Evolutionary conservation across 2,888 invertebrate genomes (phyloP).

Genomic region (Parapristionchus giblindavisi): DNA sequence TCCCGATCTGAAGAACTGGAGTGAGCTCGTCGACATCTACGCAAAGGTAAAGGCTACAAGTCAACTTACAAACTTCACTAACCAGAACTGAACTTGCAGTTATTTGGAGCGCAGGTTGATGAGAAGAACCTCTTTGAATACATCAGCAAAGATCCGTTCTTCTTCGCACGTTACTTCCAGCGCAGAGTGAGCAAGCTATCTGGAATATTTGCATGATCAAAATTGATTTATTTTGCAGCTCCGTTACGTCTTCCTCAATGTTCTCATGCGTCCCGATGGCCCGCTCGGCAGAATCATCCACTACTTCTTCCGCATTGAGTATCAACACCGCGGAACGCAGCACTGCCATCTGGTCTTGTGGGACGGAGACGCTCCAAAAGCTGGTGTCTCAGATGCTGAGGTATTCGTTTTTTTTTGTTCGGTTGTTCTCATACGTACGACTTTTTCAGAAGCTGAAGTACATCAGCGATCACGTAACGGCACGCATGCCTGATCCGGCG

Average conservation of each 20-base stretch:
- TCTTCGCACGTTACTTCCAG: slow-evolving; percentile 4
- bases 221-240: too few relatives aligned
- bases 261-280: neutral
- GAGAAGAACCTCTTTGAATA: neutral
- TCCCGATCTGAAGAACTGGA: slow-evolving; percentile 30
- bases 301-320: neutral
- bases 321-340: slow-evolving; percentile 24
- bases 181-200: neutral
- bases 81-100: neutral
- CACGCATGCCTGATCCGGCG: slow-evolving; percentile 28
- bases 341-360: slow-evolving; percentile 32
- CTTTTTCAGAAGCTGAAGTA: slow-evolving; percentile 16
- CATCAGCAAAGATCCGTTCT: slow-evolving; percentile 3
- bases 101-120: neutral
- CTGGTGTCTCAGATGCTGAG: neutral
- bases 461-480: slow-evolving; percentile 21
- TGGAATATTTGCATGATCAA: too few relatives aligned
- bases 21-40: slow-evolving; percentile 16
- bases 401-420: too few relatives aligned
- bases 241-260: neutral
- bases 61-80: too few relatives aligned
- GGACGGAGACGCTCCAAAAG: neutral
- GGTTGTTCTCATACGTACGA: too few relatives aligned
- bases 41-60: too few relatives aligned
- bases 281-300: neutral